Conservation (phyloP, 2,113 vertebrate genomes). For the Jaculus jaculus region DNA sequence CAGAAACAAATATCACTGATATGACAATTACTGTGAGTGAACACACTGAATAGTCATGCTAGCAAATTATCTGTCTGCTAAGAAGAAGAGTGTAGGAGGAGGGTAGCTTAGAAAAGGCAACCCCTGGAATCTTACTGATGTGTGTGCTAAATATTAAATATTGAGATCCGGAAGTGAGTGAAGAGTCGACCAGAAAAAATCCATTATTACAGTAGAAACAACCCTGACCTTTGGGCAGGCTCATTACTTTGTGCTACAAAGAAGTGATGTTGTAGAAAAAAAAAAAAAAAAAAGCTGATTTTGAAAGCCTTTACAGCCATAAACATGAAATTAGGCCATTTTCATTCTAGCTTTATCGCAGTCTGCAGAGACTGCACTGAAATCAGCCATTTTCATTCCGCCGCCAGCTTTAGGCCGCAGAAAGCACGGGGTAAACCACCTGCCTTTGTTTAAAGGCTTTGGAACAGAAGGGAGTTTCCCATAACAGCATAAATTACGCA, state of each 20-base stretch:
- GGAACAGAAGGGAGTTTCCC: slow-evolving; percentile 18
- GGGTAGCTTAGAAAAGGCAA: slow-evolving; percentile 8
- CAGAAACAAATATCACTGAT: slow-evolving; percentile 73
- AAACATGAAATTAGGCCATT: slow-evolving; percentile 65
- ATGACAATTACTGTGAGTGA: slow-evolving; percentile 59
- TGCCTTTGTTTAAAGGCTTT: slow-evolving; percentile 57
- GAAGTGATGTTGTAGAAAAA: slow-evolving; percentile 67
- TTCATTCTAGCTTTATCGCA: slow-evolving; percentile 62
- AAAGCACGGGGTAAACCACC: slow-evolving; percentile 16
- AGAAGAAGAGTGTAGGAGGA: slow-evolving; percentile 62
- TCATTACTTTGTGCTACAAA: slow-evolving; percentile 65
- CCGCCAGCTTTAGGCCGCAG: slow-evolving; percentile 55
- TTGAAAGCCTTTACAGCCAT: slow-evolving; percentile 72
- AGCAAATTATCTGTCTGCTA: slow-evolving; percentile 55
- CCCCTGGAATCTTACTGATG: slow-evolving; percentile 34
- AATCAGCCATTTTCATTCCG: slow-evolving; percentile 65
- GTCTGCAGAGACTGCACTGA: not conserved
- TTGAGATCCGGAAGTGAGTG: slow-evolving; percentile 75
- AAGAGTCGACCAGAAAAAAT: slow-evolving; percentile 78
- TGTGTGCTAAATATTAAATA: slow-evolving; percentile 63
- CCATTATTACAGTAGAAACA: slow-evolving; percentile 65
- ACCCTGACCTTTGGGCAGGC: slow-evolving; percentile 75
- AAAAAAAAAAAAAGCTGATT: slow-evolving; percentile 74
- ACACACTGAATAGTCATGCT: slow-evolving; percentile 58
- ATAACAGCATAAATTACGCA: not conserved